phyloP scores from a whole-genome alignment of 2,888 invertebrate species.

The Mesorhabditis spiculigera region DNA sequence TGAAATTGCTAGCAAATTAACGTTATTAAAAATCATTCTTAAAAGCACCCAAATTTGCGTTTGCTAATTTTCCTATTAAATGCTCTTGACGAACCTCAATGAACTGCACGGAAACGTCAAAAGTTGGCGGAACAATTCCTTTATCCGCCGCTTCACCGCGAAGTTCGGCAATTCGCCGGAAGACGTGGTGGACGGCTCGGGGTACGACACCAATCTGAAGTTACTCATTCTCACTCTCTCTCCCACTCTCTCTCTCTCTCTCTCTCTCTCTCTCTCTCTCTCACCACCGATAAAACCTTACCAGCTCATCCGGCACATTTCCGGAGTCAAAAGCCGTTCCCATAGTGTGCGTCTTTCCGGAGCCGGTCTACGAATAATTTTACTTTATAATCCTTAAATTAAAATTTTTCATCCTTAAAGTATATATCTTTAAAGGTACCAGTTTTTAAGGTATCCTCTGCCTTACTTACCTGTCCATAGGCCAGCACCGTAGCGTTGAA shows the following conservation, averaged over 20 bases:
- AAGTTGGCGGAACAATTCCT: constrained; percentile 73
- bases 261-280: constrained; percentile 57
- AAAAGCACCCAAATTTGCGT: too few species aligned
- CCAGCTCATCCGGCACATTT: constrained; percentile 65
- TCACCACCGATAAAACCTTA: constrained; percentile 8
- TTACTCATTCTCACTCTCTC: background rate
- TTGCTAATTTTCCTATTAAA: background rate
- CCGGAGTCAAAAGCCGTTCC: constrained; percentile 88
- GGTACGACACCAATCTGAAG: constrained; percentile 82
- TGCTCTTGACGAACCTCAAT: constrained; percentile 66
- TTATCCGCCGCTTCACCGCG: constrained; percentile 65
- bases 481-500: constrained; percentile 97
- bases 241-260: background rate
- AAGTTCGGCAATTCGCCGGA: constrained; percentile 64
- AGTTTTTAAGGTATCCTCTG: too few species aligned
- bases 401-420: constrained; percentile 9
- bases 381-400: background rate
- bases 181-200: constrained; percentile 86
- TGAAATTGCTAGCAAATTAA: too few species aligned
- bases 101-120: constrained; percentile 82
- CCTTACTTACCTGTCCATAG: constrained; percentile 77
- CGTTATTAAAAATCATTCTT: too few species aligned
- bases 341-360: constrained; percentile 98
- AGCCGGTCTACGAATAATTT: constrained; percentile 75
- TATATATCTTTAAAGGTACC: background rate